phyloP scores from a whole-genome alignment of 2,888 invertebrate species.

The Drepana falcataria region DNA sequence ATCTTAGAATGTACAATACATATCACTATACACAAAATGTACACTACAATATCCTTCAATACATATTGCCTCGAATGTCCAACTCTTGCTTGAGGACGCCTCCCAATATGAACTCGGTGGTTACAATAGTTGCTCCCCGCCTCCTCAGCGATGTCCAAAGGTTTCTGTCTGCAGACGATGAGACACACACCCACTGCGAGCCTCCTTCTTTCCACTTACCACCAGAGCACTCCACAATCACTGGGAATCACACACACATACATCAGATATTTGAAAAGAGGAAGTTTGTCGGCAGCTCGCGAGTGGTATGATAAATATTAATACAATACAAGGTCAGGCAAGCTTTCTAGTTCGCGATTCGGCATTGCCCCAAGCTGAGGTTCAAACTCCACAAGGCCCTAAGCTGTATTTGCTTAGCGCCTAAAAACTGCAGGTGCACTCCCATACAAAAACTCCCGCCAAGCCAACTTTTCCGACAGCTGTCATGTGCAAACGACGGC shows the following conservation, averaged over 20 bases:
- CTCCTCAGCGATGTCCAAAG: constrained; percentile 42
- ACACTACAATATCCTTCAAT: constrained; percentile 6
- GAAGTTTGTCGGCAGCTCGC: too few species aligned
- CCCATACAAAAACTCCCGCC: too few species aligned
- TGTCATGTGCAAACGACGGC: too few species aligned
- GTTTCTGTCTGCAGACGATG: constrained; percentile 32
- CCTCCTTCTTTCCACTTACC: constrained; percentile 54
- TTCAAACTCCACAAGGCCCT: too few species aligned
- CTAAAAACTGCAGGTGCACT: too few species aligned
- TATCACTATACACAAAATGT: background rate
- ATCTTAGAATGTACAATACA: background rate
- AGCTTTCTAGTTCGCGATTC: too few species aligned
- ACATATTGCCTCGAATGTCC: constrained; percentile 31
- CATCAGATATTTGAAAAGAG: background rate
- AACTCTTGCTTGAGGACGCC: constrained; percentile 53
- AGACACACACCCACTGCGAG: constrained; percentile 49
- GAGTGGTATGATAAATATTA: too few species aligned
- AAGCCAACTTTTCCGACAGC: too few species aligned
- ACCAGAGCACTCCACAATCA: constrained; percentile 67
- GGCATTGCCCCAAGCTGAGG: too few species aligned
- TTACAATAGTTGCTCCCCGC: constrained; percentile 49
- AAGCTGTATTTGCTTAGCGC: too few species aligned
- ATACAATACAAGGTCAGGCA: too few species aligned
- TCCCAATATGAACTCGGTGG: constrained; percentile 52
- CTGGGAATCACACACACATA: constrained; percentile 30